Percentiles rank a stretch among this genome's conserved stretches.
Evolutionary conservation across 2,797 vertebrate species (phyloP).

Genomic region (Premnoplex brunnescens): DNA sequence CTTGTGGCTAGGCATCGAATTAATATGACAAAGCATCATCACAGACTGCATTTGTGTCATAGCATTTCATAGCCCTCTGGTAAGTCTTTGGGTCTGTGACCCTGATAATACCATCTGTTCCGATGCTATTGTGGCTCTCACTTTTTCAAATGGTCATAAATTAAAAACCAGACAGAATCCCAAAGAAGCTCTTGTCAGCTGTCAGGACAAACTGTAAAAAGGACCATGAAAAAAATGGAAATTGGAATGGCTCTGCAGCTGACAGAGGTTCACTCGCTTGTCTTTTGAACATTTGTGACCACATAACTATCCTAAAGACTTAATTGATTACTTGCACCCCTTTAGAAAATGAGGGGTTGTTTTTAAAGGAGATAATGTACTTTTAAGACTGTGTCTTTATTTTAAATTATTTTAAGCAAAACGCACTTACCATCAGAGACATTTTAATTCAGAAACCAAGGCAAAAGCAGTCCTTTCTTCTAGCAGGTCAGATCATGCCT

Average conservation of each 20-base stretch:
- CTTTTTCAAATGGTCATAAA: conserved; percentile 23
- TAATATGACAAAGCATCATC: conserved; percentile 21
- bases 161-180: conserved; percentile 13
- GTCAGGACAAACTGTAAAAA: neutral
- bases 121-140: neutral
- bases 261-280: neutral
- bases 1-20: neutral
- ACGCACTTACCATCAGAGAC: neutral
- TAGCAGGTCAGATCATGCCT: neutral
- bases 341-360: neutral
- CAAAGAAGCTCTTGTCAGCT: neutral
- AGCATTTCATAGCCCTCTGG: neutral
- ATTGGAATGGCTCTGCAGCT: neutral
- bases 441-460: neutral
- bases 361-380: neutral
- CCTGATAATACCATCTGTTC: conserved; percentile 22
- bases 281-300: neutral
- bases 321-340: neutral
- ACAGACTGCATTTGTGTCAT: neutral
- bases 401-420: neutral
- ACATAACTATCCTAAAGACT: neutral
- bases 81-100: neutral
- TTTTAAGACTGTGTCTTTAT: neutral
- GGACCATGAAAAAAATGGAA: neutral
- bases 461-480: neutral